phyloP scores from a whole-genome alignment of 1,140 invertebrate genomes.

The Drosophila rufa region DNA sequence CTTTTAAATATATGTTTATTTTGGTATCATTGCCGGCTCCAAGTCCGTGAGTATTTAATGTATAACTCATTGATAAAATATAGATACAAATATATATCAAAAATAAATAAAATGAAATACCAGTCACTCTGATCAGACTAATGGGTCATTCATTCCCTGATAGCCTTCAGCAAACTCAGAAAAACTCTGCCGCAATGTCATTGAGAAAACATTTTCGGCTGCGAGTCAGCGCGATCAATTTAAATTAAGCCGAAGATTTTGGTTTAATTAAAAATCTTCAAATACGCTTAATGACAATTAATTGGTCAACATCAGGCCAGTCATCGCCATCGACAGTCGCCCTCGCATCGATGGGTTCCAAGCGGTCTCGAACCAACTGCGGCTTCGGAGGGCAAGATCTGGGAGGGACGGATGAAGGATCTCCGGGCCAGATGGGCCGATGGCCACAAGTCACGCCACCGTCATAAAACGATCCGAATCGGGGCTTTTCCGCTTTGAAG shows the following conservation, averaged over 20 bases:
- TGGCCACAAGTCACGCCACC: slow-evolving; percentile 77
- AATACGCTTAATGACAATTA: slow-evolving; percentile 83
- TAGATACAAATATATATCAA: background rate
- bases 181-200: slow-evolving; percentile 49
- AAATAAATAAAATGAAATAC: background rate
- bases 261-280: slow-evolving; percentile 83
- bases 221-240: slow-evolving; percentile 65
- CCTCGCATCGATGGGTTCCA: slow-evolving; percentile 34
- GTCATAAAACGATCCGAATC: slow-evolving; percentile 56
- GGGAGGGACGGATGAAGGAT: slow-evolving; percentile 29
- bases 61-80: too few species aligned
- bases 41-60: background rate
- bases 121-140: background rate
- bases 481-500: slow-evolving; percentile 51
- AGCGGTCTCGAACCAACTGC: slow-evolving; percentile 13
- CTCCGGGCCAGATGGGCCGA: slow-evolving; percentile 49
- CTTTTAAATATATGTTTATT: too few species aligned
- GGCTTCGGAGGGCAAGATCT: background rate
- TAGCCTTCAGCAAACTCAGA: slow-evolving; percentile 1
- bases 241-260: slow-evolving; percentile 82
- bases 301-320: slow-evolving; percentile 70
- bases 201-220: slow-evolving; percentile 57
- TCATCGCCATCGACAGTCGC: slow-evolving; percentile 46
- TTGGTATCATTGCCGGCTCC: too few species aligned
- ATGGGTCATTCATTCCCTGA: background rate